Conservation (phyloP, 2,888 invertebrate genomes). For the Xylota sylvarum region DNA sequence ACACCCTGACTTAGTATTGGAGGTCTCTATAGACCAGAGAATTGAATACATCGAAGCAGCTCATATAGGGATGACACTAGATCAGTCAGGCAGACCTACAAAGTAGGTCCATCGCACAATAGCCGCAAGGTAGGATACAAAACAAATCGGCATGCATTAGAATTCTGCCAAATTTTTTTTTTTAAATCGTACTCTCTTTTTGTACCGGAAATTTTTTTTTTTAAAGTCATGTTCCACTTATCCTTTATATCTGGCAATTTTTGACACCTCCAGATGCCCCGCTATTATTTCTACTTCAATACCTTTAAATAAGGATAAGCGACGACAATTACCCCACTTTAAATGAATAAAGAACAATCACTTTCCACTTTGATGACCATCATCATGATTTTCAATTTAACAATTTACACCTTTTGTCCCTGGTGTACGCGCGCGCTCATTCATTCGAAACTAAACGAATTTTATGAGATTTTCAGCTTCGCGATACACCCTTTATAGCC, state of each 20-base stretch:
- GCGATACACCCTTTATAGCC: conserved; percentile 60
- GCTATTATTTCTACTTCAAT: conserved; percentile 49
- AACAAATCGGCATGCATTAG: too few relatives aligned
- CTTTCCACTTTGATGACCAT: conserved; percentile 73
- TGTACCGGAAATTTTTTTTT: too few relatives aligned
- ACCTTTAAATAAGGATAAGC: conserved; percentile 62
- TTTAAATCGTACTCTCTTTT: too few relatives aligned
- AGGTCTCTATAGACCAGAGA: too few relatives aligned
- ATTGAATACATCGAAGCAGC: too few relatives aligned
- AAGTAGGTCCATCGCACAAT: too few relatives aligned
- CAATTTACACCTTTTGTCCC: conserved; percentile 72
- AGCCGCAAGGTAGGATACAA: too few relatives aligned
- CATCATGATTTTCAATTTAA: conserved; percentile 75
- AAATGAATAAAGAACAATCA: conserved; percentile 57
- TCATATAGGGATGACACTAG: too few relatives aligned
- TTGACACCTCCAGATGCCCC: not conserved
- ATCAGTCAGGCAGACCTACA: too few relatives aligned
- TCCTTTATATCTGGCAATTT: not conserved
- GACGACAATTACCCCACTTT: conserved; percentile 66
- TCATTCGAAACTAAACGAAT: conserved; percentile 71
- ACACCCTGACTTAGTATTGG: too few relatives aligned
- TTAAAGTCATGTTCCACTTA: too few relatives aligned
- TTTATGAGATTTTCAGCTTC: conserved; percentile 64
- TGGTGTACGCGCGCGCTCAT: conserved; percentile 38
- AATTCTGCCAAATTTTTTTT: too few relatives aligned